Evolutionary conservation across 2,797 vertebrate genomes (phyloP).

Genomic region (Gallinago solitaria): DNA sequence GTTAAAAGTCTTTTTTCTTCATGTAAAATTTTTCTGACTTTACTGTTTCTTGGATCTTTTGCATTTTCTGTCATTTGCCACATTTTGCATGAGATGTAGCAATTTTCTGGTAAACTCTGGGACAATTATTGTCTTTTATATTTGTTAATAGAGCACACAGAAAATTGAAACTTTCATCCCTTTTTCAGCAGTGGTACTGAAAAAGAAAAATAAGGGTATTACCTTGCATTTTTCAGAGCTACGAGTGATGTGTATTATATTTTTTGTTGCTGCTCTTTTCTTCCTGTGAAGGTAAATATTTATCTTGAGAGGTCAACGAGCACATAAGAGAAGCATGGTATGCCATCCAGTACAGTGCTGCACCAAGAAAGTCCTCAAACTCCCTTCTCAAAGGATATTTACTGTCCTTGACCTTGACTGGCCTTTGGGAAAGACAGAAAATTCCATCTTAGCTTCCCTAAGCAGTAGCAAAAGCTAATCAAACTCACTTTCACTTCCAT

Average conservation of each 20-base stretch:
- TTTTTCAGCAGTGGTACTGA: background rate
- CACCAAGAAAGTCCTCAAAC: background rate
- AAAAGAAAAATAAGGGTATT: background rate
- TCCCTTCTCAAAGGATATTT: background rate
- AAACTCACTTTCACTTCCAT: background rate
- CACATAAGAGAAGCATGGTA: background rate
- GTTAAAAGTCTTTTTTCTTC: background rate
- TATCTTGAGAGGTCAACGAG: background rate
- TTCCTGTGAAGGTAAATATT: slow-evolving; percentile 16
- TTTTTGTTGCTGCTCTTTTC: background rate
- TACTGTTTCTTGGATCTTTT: background rate
- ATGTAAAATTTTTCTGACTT: background rate
- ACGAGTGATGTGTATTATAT: background rate
- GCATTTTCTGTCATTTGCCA: background rate
- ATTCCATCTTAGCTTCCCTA: background rate
- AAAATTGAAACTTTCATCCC: background rate
- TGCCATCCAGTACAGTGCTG: background rate
- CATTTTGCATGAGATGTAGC: background rate
- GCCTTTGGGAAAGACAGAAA: slow-evolving; percentile 22
- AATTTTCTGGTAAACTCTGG: background rate
- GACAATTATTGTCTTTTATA: background rate
- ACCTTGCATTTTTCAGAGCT: background rate
- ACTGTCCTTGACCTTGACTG: background rate
- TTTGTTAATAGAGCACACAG: background rate
- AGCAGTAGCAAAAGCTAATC: background rate